A percentile compares a stretch with the other conserved stretches of the same genome.
Evolutionary conservation across 2,113 vertebrate genomes (phyloP).

Genomic region (Pterocles gutturalis): DNA sequence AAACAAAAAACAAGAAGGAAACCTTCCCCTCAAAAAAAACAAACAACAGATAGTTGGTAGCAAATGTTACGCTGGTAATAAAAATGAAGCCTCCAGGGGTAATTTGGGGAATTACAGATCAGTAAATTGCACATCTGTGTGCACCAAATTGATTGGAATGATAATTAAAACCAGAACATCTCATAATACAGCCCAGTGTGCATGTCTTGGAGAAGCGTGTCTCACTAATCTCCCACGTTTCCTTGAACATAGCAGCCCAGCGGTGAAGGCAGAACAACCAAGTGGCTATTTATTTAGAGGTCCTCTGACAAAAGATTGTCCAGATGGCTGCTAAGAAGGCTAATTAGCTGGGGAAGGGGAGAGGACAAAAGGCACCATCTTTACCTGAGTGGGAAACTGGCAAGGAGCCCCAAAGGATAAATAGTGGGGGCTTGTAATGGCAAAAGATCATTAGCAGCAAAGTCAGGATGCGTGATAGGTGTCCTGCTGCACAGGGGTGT

Average conservation of each 20-base stretch:
- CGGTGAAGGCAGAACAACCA: not conserved
- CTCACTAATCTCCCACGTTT: slow-evolving; percentile 31
- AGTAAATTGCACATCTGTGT: slow-evolving; percentile 68
- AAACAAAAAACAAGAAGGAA: slow-evolving; percentile 22
- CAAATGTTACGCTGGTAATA: slow-evolving; percentile 58
- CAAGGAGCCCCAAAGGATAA: not conserved
- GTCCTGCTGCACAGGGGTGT: not conserved
- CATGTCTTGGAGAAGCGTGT: not conserved
- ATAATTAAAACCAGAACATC: slow-evolving; percentile 70
- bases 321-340: not conserved
- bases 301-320: not conserved
- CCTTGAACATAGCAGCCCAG: not conserved
- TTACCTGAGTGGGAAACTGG: not conserved
- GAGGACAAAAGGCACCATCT: not conserved
- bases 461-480: rapidly evolving
- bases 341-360: not conserved
- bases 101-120: slow-evolving; percentile 72
- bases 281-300: slow-evolving; percentile 48
- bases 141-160: slow-evolving; percentile 68
- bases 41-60: slow-evolving; percentile 39
- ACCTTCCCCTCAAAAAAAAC: not conserved
- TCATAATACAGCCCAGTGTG: slow-evolving; percentile 55
- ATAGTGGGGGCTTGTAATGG: not conserved
- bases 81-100: slow-evolving; percentile 63
- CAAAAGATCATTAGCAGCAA: not conserved